Percentiles rank a stretch among this genome's conserved stretches.
These are phyloP conservation scores for Microcebus jonahi DNA, from an alignment of 2,113 vertebrate species.

Conservation along the genomic window DNA sequence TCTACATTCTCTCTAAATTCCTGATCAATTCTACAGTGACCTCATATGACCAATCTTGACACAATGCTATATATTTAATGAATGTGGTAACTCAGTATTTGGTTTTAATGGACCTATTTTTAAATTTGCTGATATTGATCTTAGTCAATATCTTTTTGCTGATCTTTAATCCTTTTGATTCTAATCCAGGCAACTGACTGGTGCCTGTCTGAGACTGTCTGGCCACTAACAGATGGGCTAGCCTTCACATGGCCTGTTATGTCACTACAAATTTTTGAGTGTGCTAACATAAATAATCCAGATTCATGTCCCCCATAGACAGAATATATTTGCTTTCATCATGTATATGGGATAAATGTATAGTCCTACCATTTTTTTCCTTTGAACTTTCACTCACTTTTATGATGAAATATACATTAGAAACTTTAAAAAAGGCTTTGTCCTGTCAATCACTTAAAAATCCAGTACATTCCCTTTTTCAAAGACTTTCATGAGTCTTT, in stretches of 20 bases:
- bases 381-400: conserved; percentile 50
- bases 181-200: not conserved
- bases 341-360: not conserved
- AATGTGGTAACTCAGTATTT: not conserved
- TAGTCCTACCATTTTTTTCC: not conserved
- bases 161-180: not conserved
- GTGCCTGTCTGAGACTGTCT: not conserved
- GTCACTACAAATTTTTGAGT: not conserved
- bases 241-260: not conserved
- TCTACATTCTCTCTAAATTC: not conserved
- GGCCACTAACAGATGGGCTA: not conserved
- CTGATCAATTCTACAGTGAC: not conserved
- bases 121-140: not conserved
- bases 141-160: not conserved
- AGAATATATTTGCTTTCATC: conserved; percentile 40
- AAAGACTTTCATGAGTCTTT: conserved; percentile 6
- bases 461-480: conserved; percentile 22
- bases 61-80: not conserved
- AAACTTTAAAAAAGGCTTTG: not conserved
- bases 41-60: not conserved
- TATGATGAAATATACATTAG: conserved; percentile 64
- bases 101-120: not conserved
- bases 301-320: not conserved
- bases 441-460: conserved; percentile 56
- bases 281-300: not conserved